These are phyloP conservation scores for Hipparchia semele DNA, from an alignment of 2,888 invertebrate species.

Conservation along the genomic window DNA sequence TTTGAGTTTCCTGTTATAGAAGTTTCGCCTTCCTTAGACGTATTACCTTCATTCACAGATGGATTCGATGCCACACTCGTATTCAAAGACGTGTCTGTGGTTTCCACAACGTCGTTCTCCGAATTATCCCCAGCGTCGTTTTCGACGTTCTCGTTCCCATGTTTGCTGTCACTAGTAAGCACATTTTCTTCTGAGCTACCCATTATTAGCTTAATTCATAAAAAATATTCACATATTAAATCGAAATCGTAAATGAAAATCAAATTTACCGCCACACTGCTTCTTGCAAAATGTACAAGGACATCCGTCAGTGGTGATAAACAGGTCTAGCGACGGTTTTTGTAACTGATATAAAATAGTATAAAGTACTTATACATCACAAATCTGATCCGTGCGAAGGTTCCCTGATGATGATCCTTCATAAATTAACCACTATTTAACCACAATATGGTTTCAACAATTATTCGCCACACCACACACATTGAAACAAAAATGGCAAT, in stretches of 20 bases:
- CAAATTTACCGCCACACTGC: constrained; percentile 79
- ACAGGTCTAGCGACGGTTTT: constrained; percentile 75
- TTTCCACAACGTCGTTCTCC: constrained; percentile 60
- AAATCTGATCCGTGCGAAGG: constrained; percentile 16
- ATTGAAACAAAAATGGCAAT: constrained; percentile 62
- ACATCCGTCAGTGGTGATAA: constrained; percentile 81
- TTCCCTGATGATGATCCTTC: constrained; percentile 25
- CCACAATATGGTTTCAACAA: constrained; percentile 48
- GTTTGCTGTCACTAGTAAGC: constrained; percentile 53
- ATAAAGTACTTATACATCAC: constrained; percentile 27
- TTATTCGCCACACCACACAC: constrained; percentile 48
- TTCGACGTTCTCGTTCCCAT: constrained; percentile 54
- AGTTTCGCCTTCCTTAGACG: constrained; percentile 65
- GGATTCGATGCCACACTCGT: constrained; percentile 49
- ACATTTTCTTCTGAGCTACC: constrained; percentile 71
- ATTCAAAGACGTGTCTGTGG: constrained; percentile 58
- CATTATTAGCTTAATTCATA: constrained; percentile 58
- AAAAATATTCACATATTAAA: constrained; percentile 57
- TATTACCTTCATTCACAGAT: constrained; percentile 55
- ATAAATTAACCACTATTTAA: constrained; percentile 44
- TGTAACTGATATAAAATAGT: constrained; percentile 45
- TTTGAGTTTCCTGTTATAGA: constrained; percentile 57
- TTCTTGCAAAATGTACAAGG: constrained; percentile 78
- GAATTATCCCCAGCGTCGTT: constrained; percentile 63
- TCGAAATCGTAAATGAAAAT: constrained; percentile 55